Base-by-base conservation (phyloP, 2,113 vertebrate species). In the Trogon surrucura region DNA sequence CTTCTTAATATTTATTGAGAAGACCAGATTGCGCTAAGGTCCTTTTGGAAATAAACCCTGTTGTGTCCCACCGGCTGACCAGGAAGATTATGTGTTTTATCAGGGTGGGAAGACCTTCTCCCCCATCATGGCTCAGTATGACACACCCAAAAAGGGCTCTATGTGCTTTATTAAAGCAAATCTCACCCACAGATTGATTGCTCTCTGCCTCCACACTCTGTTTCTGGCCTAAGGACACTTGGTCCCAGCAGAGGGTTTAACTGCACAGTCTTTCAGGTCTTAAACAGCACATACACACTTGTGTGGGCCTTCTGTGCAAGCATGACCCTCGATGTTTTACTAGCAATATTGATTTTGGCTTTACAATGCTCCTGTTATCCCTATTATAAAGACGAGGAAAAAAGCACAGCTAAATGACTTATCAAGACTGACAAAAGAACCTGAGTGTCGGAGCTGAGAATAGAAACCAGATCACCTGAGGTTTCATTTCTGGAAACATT, bases 391-490 rank as follows among this genome's bases (percentile, higher is more conserved):
- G 83, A 72, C 0, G 7, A 69, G 72, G 48, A 11, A 36, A 92
- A 78, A 95, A 19, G 65, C 82, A 60, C 64, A 88, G 88, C 75
- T 88, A 84, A 95, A 83, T 78, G 64, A 90, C 92, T 95, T 96
- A 93, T 64, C 82, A 78, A 78, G 95, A 67, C 91, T 83, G 89
- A 92, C 58, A 62, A 85, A 82, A 70, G 36, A 19, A 47, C 19
- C 6, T 6, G 0, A 90, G 66, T 62, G 88, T 84, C 0, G 0
- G 79, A 90, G 85, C 48, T 79, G 91, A 57, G 89, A 95, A 85
- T 50, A 96, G 88, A 97, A 95, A 91, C 90, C 89, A 95, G 93
- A 95, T 77, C 95, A 95, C 94, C 89, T 93, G 93, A 91, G 90
- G 83, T 95, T 97, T 97, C 50, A 38, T 45, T 87, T 65, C 92